Conservation (phyloP, 2,113 vertebrate species). For the Uropsilus gracilis region DNA sequence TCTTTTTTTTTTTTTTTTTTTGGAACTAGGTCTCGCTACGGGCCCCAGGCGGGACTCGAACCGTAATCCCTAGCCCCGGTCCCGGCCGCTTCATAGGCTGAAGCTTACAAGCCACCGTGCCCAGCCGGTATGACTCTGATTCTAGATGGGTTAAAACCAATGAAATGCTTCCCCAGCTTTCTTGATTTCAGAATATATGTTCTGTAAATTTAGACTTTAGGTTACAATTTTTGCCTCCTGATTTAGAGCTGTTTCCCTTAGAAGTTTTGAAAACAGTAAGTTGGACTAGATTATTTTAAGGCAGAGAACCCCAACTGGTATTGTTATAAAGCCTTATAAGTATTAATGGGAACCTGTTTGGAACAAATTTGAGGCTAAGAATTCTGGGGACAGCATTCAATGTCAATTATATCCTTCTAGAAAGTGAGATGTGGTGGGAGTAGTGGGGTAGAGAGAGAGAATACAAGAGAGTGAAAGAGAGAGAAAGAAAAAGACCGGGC, state of each 20-base stretch:
- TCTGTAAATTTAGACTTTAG: not conserved
- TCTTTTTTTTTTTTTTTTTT: no score
- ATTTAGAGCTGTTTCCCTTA: not conserved
- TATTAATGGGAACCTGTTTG: not conserved
- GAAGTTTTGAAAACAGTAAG: not conserved
- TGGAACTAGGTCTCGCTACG: no score
- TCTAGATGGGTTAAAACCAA: not conserved
- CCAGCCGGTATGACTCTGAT: not conserved
- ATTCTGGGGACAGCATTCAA: not conserved
- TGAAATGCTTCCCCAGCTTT: not conserved
- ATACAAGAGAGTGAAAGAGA: not conserved
- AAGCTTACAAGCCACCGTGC: no score
- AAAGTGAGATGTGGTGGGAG: not conserved
- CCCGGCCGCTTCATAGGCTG: no score
- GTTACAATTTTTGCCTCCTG: not conserved
- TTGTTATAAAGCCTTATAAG: conserved; percentile 7
- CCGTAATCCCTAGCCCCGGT: no score
- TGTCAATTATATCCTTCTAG: not conserved
- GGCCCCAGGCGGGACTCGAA: no score
- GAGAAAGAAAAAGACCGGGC: no score
- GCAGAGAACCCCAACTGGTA: not conserved
- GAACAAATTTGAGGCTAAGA: not conserved
- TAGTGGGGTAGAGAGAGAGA: not conserved
- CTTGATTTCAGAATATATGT: not conserved
- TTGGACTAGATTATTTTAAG: not conserved